Percentiles rank a stretch among this genome's conserved stretches.
Conservation (phyloP, 2,113 vertebrate genomes). For the Hippocampus barbouri region DNA sequence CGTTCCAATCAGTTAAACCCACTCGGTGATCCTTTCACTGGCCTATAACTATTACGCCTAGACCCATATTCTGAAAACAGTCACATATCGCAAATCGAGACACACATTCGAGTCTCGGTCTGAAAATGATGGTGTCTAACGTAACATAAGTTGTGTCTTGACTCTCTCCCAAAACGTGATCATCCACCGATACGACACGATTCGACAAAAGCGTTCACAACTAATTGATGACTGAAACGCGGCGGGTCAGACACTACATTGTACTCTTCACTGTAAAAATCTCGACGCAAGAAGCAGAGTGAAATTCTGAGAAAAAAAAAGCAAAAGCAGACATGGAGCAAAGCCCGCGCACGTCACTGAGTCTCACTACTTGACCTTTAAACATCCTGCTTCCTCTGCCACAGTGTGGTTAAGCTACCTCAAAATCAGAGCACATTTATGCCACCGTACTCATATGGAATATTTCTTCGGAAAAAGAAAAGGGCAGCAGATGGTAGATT, state of each 20-base stretch:
- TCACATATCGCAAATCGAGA: too few species aligned
- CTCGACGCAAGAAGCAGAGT: background rate
- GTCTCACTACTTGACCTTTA: conserved; percentile 41
- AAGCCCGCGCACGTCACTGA: conserved; percentile 13
- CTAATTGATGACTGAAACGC: background rate
- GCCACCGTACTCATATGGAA: conserved; percentile 7
- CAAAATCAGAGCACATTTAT: background rate
- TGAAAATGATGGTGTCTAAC: too few species aligned
- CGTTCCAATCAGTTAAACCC: conserved; percentile 10
- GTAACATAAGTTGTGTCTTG: too few species aligned
- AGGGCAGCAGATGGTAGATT: conserved; percentile 36
- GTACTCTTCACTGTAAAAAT: background rate
- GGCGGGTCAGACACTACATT: too few species aligned
- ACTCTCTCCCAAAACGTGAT: too few species aligned
- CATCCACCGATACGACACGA: too few species aligned
- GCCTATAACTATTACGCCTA: too few species aligned
- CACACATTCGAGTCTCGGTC: too few species aligned
- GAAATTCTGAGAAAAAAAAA: background rate
- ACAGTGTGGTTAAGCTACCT: conserved; percentile 3
- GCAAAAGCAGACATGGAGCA: conserved; percentile 8
- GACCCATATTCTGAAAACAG: too few species aligned
- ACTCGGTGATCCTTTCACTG: background rate
- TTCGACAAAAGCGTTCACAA: too few species aligned
- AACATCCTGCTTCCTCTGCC: conserved; percentile 51
- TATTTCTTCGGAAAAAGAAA: conserved; percentile 18